Evolutionary conservation across 1,140 invertebrate species (phyloP).

Genomic region (Halesus radiatus): DNA sequence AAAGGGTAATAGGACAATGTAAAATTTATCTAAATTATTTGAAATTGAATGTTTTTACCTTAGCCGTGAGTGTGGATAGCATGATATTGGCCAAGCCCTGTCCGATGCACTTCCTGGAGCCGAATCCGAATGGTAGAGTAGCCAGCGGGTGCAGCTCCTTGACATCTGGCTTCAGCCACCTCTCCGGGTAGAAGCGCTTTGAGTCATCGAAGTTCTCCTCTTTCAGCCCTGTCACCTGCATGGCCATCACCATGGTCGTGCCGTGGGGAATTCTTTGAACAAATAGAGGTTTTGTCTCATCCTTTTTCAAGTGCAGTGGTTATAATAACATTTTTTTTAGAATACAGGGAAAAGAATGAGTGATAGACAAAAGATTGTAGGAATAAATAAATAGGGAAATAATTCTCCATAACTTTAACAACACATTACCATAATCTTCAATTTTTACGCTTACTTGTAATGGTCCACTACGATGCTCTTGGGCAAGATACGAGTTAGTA

Average conservation of each 20-base stretch:
- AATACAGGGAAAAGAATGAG: no score
- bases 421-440: no score
- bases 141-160: slow-evolving; percentile 68
- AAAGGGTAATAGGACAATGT: no score
- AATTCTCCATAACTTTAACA: no score
- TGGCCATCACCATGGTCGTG: slow-evolving; percentile 81
- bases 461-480: slow-evolving; percentile 77
- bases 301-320: no score
- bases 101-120: slow-evolving; percentile 73
- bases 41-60: slow-evolving; percentile 62
- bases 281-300: neutral
- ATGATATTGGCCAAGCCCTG: slow-evolving; percentile 73
- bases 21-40: no score
- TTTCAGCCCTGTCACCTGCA: slow-evolving; percentile 76
- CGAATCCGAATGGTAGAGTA: slow-evolving; percentile 75
- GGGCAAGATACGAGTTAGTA: slow-evolving; percentile 75
- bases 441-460: slow-evolving; percentile 71
- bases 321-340: no score
- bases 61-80: slow-evolving; percentile 71
- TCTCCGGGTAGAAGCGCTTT: slow-evolving; percentile 77
- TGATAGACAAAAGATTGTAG: no score
- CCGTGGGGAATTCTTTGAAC: slow-evolving; percentile 69
- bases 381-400: no score
- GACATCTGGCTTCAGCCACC: slow-evolving; percentile 73
- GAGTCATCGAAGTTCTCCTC: slow-evolving; percentile 81